Base-by-base conservation (phyloP, 2,113 vertebrate genomes). In the Orycteropus afer region DNA sequence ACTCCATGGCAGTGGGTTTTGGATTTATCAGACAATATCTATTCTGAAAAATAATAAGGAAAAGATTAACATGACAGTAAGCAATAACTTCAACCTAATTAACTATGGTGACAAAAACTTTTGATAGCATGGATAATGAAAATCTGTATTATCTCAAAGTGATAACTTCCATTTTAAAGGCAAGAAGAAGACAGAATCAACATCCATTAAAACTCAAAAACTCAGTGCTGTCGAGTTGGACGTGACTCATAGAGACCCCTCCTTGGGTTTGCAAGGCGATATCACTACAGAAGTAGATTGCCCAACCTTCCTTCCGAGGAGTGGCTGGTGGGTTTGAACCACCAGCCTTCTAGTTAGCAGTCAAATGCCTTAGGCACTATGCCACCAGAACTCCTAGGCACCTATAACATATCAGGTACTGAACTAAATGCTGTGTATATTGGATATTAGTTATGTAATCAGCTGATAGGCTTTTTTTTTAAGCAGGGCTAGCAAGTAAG, bases 11-110 rank as follows among this genome's bases (percentile, higher is more conserved):
- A n/a, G n/a, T n/a, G n/a, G n/a, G n/a, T n/a, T n/a, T n/a, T n/a
- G n/a, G n/a, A n/a, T n/a, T n/a, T 73, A 42, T 47, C 92, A 81
- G 71, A 86, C 76, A 86, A 49, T 63, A 91, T 22, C 42, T 85
- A 91, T 65, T 89, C 61, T 91, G 47, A 94, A 89, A 91, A 88
- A 65, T 69, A 67, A 53, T 95, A 81, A 81, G 55, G 51, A 63
- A 67, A 95, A 85, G 45, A 85, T 22, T 53, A 9, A n/a, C 47
- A 63, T 53, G 32, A 77, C 23, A 76, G 25, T 55, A 89, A 84
- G 29, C 45, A 84, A 8, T 20, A 74, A 69, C 18, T 87, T 63
- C 82, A 77, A 42, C 34, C 84, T 74, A 77, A 61, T n/a, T 76
- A 81, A 80, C 42, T 29, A 37, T 14, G 32, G 59, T 37, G 88